Evolutionary conservation across 2,113 vertebrate species (phyloP).

Genomic region (Scophthalmus maximus): DNA sequence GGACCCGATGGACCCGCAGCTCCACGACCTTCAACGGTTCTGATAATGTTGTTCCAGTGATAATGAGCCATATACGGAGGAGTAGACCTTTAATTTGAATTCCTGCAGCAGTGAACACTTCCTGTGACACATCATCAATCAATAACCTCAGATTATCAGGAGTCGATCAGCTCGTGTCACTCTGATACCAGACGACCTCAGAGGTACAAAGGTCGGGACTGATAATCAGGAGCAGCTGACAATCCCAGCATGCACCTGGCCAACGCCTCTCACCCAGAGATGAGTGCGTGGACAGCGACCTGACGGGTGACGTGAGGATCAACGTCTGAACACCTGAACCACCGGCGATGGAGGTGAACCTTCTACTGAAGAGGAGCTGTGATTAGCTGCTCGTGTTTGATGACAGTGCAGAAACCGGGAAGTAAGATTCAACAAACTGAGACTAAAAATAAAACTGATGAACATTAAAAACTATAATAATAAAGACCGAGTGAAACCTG

Average conservation of each 20-base stretch:
- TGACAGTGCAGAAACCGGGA: no score
- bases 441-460: no score
- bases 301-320: no score
- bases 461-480: no score
- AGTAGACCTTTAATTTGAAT: not conserved
- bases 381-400: no score
- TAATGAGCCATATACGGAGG: constrained; percentile 24
- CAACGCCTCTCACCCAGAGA: no score
- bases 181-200: not conserved
- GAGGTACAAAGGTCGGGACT: constrained; percentile 26
- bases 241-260: constrained; percentile 23
- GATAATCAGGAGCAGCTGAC: no score
- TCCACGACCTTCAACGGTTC: not conserved
- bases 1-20: not conserved
- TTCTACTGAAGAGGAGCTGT: no score
- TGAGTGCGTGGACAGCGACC: no score
- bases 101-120: constrained; percentile 1
- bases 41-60: constrained; percentile 10
- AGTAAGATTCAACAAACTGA: no score
- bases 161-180: constrained; percentile 9
- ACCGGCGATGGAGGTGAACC: no score
- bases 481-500: no score
- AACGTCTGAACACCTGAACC: not conserved
- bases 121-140: constrained; percentile 1
- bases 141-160: constrained; percentile 3